Evolutionary conservation across 2,113 vertebrate genomes (phyloP), one percentile per base, ranked within the genome.

Genomic region (Hemiprocne comata): DNA sequence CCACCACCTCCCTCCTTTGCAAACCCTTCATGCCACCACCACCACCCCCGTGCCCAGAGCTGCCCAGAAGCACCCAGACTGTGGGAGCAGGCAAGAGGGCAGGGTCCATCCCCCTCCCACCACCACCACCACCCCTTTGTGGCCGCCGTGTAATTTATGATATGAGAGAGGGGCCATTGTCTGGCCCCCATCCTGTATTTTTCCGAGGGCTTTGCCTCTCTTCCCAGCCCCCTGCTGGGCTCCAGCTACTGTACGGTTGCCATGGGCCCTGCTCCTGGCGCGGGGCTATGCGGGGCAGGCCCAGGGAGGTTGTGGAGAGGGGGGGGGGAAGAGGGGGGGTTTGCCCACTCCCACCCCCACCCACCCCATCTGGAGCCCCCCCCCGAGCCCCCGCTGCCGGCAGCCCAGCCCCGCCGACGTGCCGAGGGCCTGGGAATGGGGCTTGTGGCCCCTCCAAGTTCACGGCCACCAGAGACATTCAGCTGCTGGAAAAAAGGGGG

Each of bases 191-290:
- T 97, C 38, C 95, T 96, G 96, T 93, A 92, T 95, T 96, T 97
- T 81, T 93, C 92, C 87, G 76, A 89, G 94, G 80, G 82, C 92
- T 96, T 76, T 87, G 82, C 94, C 94, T 94, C 95, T 96, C 97
- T 97, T 98, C 97, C 98, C 98, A 98, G 97, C 58, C 97, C 97
- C 97, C 96, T 80, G 97, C 96, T 93, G 97, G n/a, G 97, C 67
- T 33, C n/a, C 61, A 0, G 90, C 95, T 97, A 97, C 97, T 95
- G 95, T 96, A 97, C 84, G 12, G 98, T 98, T 98, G 98, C 98
- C 96, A 98, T 96, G 98, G 97, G 96, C 90, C 95, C 29, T 70
- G 93, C 92, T 95, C 77, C 71, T 82, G 48, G 61, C 10, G 53
- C 94, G 79, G 71, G 31, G 93, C 97, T 94, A 94, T 87, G 97